Evolutionary conservation across 2,888 invertebrate species (phyloP).

Genomic region (Nomada lathburiana): DNA sequence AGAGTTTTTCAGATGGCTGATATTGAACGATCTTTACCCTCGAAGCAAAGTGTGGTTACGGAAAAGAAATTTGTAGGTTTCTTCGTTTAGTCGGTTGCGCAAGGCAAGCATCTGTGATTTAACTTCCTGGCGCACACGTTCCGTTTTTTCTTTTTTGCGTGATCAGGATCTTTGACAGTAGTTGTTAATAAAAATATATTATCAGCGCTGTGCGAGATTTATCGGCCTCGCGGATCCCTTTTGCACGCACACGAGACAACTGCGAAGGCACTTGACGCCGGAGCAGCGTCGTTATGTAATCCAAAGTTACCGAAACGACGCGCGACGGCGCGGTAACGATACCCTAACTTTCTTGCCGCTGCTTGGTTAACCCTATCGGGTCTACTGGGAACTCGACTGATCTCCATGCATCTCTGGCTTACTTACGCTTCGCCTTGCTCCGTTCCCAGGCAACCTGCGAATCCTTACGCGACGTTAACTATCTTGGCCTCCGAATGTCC

Average conservation of each 20-base stretch:
- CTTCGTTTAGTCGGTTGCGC: too few species aligned
- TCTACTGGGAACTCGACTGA: conserved; percentile 12
- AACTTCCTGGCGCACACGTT: background rate
- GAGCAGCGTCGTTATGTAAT: conserved; percentile 35
- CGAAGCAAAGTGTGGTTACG: too few species aligned
- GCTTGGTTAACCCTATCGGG: conserved; percentile 22
- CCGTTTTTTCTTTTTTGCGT: background rate
- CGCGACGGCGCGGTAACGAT: conserved; percentile 22
- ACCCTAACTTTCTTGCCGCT: conserved; percentile 36
- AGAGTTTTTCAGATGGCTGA: too few species aligned
- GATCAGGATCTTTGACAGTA: too few species aligned
- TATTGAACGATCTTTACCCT: too few species aligned
- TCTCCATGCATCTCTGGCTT: conserved; percentile 34
- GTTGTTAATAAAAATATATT: background rate
- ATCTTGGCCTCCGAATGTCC: background rate
- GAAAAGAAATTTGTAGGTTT: too few species aligned
- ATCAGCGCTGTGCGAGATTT: background rate
- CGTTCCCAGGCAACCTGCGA: conserved; percentile 14
- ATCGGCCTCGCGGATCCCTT: background rate
- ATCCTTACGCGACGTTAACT: conserved; percentile 8
- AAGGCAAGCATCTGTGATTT: too few species aligned
- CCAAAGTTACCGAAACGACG: conserved; percentile 45
- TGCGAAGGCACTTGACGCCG: conserved; percentile 30
- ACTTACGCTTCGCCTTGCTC: conserved; percentile 13
- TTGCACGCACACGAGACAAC: conserved; percentile 15